Conservation (phyloP, 2,888 invertebrate species). For the Pollenia amentaria region DNA sequence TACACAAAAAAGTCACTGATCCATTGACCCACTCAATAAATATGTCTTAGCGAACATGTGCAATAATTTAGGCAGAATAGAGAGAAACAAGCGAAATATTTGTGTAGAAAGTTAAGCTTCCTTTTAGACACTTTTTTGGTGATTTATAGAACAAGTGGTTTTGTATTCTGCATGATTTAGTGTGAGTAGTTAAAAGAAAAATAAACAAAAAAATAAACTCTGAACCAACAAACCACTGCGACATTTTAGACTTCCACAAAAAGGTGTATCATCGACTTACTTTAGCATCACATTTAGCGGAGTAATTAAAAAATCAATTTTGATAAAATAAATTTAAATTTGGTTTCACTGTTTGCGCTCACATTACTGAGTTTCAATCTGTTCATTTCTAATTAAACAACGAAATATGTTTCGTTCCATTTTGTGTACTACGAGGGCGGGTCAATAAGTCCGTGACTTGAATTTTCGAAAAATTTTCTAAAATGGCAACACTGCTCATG, state of each 20-base stretch:
- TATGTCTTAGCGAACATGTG: neutral
- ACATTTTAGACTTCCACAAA: slow-evolving; percentile 21
- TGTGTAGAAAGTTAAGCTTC: slow-evolving; percentile 65
- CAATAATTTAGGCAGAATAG: neutral
- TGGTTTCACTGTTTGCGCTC: slow-evolving; percentile 45
- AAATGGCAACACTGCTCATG: too few species aligned
- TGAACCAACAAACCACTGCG: slow-evolving; percentile 13
- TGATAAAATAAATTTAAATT: slow-evolving; percentile 63
- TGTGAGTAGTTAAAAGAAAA: slow-evolving; percentile 21
- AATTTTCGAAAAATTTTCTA: too few species aligned
- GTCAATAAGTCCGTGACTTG: too few species aligned
- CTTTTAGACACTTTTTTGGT: slow-evolving; percentile 67
- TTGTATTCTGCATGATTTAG: slow-evolving; percentile 65
- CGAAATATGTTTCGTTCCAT: slow-evolving; percentile 11
- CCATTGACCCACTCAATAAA: neutral
- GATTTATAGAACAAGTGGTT: slow-evolving; percentile 71
- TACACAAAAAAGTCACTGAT: neutral
- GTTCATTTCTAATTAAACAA: slow-evolving; percentile 65
- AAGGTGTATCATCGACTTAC: slow-evolving; percentile 32
- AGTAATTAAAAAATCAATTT: slow-evolving; percentile 71
- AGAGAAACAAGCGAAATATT: slow-evolving; percentile 50
- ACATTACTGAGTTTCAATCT: slow-evolving; percentile 50
- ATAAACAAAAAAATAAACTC: neutral
- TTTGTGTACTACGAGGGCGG: too few species aligned
- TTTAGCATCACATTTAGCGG: slow-evolving; percentile 53